Conservation (phyloP, 1,140 invertebrate genomes). For the Nasonia vitripennis region DNA sequence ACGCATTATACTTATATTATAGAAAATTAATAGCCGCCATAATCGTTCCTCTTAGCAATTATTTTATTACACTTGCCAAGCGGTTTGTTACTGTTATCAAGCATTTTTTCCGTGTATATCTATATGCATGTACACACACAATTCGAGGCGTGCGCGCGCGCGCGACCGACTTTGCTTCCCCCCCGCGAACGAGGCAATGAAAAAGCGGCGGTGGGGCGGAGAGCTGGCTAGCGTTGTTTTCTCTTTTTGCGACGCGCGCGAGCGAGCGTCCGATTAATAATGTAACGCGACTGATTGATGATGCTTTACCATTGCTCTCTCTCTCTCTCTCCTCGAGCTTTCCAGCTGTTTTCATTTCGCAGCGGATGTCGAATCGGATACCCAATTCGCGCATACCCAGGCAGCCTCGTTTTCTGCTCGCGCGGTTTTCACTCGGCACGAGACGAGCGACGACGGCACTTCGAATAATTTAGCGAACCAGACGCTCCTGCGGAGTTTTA, state of each 20-base stretch:
- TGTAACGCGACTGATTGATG: too few relatives aligned
- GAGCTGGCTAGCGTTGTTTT: not conserved
- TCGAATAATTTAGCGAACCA: too few relatives aligned
- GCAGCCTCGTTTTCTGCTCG: too few relatives aligned
- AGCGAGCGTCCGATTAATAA: conserved; percentile 28
- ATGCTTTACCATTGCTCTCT: not conserved
- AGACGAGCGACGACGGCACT: too few relatives aligned
- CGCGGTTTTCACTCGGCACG: too few relatives aligned
- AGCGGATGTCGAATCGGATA: conserved; percentile 14
- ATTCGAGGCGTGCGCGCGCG: too few relatives aligned
- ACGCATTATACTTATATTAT: too few relatives aligned
- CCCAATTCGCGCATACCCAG: not conserved
- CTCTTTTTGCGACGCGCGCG: conserved; percentile 12
- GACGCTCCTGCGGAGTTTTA: too few relatives aligned
- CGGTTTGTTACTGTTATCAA: too few relatives aligned
- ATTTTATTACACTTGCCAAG: too few relatives aligned
- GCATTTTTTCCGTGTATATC: not conserved
- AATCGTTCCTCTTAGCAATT: conserved; percentile 6
- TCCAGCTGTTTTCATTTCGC: not conserved
- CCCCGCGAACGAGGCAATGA: not conserved
- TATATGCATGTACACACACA: not conserved
- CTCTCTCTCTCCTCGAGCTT: not conserved
- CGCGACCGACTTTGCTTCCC: not conserved
- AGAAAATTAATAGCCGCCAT: not conserved
- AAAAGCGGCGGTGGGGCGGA: not conserved